A percentile compares a stretch with the other conserved stretches of the same genome.
Evolutionary conservation across 2,113 vertebrate genomes (phyloP).

Genomic region (Hippotragus niger): DNA sequence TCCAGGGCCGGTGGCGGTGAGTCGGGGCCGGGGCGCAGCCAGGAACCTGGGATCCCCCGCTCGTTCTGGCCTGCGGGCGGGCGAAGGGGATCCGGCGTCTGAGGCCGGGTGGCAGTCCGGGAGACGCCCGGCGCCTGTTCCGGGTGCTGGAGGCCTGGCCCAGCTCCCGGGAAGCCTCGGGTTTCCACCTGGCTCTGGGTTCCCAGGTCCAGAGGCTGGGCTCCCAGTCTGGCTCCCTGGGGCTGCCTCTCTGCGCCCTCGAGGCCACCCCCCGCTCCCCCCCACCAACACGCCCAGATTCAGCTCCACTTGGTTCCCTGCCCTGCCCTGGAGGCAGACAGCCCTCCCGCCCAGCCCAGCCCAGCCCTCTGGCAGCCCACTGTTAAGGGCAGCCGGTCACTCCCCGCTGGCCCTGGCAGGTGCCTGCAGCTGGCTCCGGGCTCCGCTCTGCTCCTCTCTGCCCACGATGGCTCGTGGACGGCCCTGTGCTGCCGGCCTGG

Average conservation of each 20-base stretch:
- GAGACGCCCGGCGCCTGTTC: neutral
- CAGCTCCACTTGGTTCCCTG: neutral
- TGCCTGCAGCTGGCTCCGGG: neutral
- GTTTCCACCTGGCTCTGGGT: neutral
- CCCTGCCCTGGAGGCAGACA: neutral
- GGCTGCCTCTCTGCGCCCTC: neutral
- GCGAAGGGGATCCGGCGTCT: no score
- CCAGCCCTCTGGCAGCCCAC: neutral
- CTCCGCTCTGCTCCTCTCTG: neutral
- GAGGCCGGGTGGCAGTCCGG: neutral
- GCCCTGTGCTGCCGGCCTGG: slow-evolving; percentile 81
- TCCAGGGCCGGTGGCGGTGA: neutral
- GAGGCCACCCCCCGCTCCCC: neutral
- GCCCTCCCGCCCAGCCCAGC: no score
- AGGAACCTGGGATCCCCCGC: neutral
- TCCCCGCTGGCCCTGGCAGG: neutral
- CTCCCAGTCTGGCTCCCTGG: neutral
- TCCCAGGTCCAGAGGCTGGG: neutral
- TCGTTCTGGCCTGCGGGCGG: neutral
- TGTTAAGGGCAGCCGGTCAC: neutral
- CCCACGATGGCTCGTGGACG: slow-evolving; percentile 85
- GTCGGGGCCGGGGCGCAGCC: neutral
- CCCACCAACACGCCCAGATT: neutral
- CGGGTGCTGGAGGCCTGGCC: neutral
- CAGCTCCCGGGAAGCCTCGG: neutral